These are phyloP conservation scores for Linurgus olivaceus DNA, from an alignment of 2,797 vertebrate species.

Conservation along the genomic window DNA sequence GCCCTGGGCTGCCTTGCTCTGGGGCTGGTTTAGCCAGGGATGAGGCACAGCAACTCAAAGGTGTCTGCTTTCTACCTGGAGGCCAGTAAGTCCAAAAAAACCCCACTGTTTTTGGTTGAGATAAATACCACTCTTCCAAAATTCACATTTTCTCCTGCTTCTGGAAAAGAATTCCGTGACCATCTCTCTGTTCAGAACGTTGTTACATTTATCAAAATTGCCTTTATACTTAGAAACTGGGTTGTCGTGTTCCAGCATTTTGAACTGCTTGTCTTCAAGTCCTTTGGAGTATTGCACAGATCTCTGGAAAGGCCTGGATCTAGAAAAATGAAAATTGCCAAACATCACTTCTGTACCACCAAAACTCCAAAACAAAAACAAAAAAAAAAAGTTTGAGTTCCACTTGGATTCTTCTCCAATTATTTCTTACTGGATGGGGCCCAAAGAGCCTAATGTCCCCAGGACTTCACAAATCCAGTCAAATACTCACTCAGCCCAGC, in stretches of 20 bases:
- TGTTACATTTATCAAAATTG: neutral
- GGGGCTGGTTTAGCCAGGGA: neutral
- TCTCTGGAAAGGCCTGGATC: neutral
- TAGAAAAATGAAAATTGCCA: neutral
- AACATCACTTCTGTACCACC: neutral
- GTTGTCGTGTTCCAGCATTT: neutral
- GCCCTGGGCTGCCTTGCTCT: neutral
- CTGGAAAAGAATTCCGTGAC: neutral
- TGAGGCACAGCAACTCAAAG: neutral
- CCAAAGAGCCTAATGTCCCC: neutral
- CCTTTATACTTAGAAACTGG: conserved; percentile 26
- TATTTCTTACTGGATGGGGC: conserved; percentile 27
- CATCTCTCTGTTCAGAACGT: neutral
- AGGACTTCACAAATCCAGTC: conserved; percentile 52
- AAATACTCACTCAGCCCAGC: conserved; percentile 53
- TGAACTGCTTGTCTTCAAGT: neutral
- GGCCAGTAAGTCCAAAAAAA: neutral
- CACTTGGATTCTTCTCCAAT: neutral
- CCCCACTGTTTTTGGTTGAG: neutral
- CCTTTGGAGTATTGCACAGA: neutral
- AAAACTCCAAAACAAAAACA: neutral
- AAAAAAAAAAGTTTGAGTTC: neutral
- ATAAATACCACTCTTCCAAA: neutral
- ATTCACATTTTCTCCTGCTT: neutral
- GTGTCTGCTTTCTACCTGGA: neutral